Evolutionary conservation across 1,140 invertebrate species (phyloP), one percentile per base, ranked within the genome.

Genomic region (Papilio glaucus): DNA sequence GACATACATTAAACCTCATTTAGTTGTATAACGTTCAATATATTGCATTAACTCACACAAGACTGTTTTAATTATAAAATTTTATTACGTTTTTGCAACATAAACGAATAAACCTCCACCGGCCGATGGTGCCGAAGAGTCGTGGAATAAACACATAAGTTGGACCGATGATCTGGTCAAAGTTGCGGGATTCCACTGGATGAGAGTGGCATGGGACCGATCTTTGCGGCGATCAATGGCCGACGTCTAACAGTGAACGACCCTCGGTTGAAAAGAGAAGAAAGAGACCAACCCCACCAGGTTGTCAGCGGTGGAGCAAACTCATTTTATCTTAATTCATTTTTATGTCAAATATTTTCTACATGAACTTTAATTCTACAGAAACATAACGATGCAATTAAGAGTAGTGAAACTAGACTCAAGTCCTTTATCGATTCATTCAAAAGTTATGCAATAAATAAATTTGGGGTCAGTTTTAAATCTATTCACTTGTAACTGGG

Each of bases 401-500:
- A 4, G 29, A 24, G 21, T 0, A 53, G 21, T 53, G 9, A 12
- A 65, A 1, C 39, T 33, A 3, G 29, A 33, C 2, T 33, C 29
- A 33, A 33, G 29, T 37, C 15, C 62, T 37, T 65, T 65, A 65
- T 21, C 15, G 9, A 63, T 39, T 38, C 0, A 9, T 21, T n/a
- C 12, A 29, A 41, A 45, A 69, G 65, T 45, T 68, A 15, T 69
- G 24, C 42, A 26, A 26, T 49, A 67, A 67, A 45, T 41, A 41
- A 65, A 53, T 33, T 69, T 69, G 65, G 26, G 24, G 42, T 45
- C 65, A 49, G 65, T 63, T 63, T 63, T 24, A 53, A 53, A 69
- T 67, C 15, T 49, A 69, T 69, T 69, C 21, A 37, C 7, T 63
- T 69, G 26, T 49, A 69, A 49, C 65, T 69, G 41, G 65, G 65